Percentiles rank a stretch among this genome's conserved stretches.
phyloP scores from a whole-genome alignment of 2,113 vertebrate species.

The Cochlearius cochlearius region DNA sequence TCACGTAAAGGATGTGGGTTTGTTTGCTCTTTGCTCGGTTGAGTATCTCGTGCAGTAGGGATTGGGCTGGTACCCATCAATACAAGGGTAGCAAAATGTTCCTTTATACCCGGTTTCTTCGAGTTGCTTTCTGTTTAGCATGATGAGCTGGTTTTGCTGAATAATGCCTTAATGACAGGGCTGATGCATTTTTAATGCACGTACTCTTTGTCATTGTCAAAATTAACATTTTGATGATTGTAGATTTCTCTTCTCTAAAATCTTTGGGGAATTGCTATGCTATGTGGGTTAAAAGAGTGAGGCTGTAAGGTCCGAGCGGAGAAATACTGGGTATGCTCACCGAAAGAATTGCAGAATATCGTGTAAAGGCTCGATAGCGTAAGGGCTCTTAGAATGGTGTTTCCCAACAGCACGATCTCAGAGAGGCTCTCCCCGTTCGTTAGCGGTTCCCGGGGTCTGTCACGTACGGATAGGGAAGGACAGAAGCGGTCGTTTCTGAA shows the following conservation, averaged over 20 bases:
- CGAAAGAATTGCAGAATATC: background rate
- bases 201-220: conserved; percentile 47
- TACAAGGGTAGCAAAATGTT: conserved; percentile 7
- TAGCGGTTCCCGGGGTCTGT: background rate
- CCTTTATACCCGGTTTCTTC: conserved; percentile 3
- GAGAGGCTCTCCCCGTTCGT: background rate
- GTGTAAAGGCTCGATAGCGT: background rate
- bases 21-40: conserved; percentile 33
- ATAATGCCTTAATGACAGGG: conserved; percentile 49
- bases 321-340: background rate
- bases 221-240: conserved; percentile 59
- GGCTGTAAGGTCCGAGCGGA: background rate
- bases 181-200: conserved; percentile 43
- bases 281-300: background rate
- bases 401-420: background rate
- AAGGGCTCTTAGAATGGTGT: background rate
- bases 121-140: conserved; percentile 3
- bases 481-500: background rate
- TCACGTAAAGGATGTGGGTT: background rate
- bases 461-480: background rate
- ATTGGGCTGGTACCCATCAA: background rate
- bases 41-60: background rate
- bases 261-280: background rate
- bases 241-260: conserved; percentile 13
- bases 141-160: conserved; percentile 54